phyloP scores from a whole-genome alignment of 2,888 invertebrate genomes.

The Callosobruchus maculatus region DNA sequence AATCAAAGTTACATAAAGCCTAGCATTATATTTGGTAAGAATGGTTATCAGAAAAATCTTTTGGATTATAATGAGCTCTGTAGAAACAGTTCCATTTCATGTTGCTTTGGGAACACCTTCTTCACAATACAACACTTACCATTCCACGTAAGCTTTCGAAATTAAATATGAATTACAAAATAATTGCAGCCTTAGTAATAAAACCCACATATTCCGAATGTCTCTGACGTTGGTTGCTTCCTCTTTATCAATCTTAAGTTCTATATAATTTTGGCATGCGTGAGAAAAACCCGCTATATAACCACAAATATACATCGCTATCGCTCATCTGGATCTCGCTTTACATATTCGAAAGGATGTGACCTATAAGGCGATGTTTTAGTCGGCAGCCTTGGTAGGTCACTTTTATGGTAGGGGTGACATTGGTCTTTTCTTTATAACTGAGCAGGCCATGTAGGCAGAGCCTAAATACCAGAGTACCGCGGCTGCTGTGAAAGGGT shows the following conservation, averaged over 20 bases:
- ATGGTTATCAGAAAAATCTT: not conserved
- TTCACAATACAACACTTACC: not conserved
- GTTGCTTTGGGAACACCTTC: not conserved
- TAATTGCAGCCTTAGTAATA: not conserved
- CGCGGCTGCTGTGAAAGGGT: too few relatives aligned
- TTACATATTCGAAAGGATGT: not conserved
- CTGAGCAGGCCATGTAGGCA: too few relatives aligned
- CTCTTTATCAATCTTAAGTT: constrained; percentile 38
- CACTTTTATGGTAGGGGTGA: not conserved
- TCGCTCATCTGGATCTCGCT: not conserved
- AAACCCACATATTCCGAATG: constrained; percentile 26
- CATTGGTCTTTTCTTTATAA: not conserved
- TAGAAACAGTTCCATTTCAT: not conserved
- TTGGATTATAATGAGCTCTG: not conserved
- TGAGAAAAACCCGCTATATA: constrained; percentile 19
- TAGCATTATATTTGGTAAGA: not conserved
- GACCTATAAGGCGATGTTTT: not conserved
- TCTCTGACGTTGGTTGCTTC: constrained; percentile 33
- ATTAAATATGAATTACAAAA: constrained; percentile 1
- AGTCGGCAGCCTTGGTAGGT: not conserved
- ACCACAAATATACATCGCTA: not conserved
- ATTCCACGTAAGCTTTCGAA: not conserved
- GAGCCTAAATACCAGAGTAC: too few relatives aligned
- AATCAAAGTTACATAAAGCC: not conserved
- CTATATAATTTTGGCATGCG: constrained; percentile 31